A percentile compares a stretch with the other conserved stretches of the same genome.
Conservation (phyloP, 2,797 vertebrate species). For the Takifugu rubripes region DNA sequence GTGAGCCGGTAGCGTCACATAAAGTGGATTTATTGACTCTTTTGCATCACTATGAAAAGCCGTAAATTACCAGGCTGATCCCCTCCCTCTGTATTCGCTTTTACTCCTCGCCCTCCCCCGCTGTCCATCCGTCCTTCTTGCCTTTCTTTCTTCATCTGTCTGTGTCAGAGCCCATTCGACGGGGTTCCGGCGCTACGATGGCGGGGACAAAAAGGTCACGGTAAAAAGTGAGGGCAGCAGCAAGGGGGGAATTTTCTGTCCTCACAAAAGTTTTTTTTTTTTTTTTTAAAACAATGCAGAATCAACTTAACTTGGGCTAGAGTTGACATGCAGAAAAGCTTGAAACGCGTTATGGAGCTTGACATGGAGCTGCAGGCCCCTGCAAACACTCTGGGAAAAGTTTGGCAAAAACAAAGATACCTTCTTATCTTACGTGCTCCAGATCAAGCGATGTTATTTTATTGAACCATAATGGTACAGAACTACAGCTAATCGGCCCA, state of each 20-base stretch:
- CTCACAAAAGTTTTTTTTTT: no score
- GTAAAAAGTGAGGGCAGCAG: not conserved
- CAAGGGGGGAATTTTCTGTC: not conserved
- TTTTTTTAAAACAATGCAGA: no score
- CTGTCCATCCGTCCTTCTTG: conserved; percentile 1
- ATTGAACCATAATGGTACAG: conserved; percentile 9
- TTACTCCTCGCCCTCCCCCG: conserved; percentile 5
- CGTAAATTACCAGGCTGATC: conserved; percentile 55
- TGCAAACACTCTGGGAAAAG: no score
- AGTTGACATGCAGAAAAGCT: no score
- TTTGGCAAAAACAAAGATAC: not conserved
- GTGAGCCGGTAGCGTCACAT: conserved; percentile 37
- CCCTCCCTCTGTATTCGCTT: conserved; percentile 20
- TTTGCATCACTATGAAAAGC: conserved; percentile 69
- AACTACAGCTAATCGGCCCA: conserved; percentile 1
- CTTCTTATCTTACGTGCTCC: not conserved
- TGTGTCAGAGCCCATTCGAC: conserved; percentile 26
- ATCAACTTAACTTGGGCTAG: no score
- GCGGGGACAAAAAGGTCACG: conserved; percentile 28
- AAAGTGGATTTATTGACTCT: conserved; percentile 60
- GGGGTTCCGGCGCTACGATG: conserved; percentile 30
- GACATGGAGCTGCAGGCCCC: no score
- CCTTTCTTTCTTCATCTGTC: conserved; percentile 19
- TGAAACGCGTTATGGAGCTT: no score
- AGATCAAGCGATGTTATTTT: not conserved